Conservation (phyloP, 2,113 vertebrate genomes). For the Melanerpes formicivorus region DNA sequence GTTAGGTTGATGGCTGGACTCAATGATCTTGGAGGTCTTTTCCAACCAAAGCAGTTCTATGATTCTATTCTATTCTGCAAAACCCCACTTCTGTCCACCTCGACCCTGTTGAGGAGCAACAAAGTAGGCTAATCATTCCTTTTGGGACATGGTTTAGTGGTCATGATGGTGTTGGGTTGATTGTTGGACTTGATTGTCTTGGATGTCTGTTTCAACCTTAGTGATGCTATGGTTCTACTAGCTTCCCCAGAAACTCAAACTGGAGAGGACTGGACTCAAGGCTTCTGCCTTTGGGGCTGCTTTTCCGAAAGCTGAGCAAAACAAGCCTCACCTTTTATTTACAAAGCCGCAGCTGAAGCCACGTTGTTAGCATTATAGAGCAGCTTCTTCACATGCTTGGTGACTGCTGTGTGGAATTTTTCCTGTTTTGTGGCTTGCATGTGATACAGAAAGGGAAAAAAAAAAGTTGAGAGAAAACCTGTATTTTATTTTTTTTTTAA, state of each 20-base stretch:
- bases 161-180: too few species aligned
- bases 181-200: too few species aligned
- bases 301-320: neutral
- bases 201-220: too few species aligned
- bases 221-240: too few species aligned
- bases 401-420: constrained; percentile 46
- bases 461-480: neutral
- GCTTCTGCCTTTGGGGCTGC: neutral
- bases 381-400: constrained; percentile 10
- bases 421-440: constrained; percentile 4
- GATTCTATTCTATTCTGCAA: too few species aligned
- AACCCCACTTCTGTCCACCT: neutral
- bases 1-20: too few species aligned
- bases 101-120: rapidly evolving
- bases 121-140: rapidly evolving
- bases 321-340: neutral
- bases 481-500: neutral
- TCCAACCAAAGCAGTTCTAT: too few species aligned
- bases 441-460: neutral
- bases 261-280: neutral
- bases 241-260: neutral
- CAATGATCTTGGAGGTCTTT: too few species aligned
- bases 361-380: constrained; percentile 31
- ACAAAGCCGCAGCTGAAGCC: neutral
- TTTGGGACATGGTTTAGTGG: too few species aligned